Base-by-base conservation (phyloP, 1,140 invertebrate species). In the Drosophila miranda region DNA sequence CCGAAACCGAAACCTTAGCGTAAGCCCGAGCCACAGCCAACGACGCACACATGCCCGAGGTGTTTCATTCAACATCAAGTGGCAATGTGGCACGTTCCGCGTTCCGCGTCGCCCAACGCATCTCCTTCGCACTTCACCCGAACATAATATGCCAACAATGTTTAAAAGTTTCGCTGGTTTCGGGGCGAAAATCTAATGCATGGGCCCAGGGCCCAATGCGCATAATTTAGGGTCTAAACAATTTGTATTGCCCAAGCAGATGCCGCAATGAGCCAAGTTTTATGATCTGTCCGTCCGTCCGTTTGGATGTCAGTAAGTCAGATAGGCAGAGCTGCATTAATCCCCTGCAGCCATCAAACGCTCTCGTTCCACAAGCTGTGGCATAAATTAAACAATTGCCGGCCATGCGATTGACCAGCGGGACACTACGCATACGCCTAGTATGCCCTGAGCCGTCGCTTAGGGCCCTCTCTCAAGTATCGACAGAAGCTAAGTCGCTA, bases 1-100 rank as follows among this genome's bases (percentile, higher is more conserved):
- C 34, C 11, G 34, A 38, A 38, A 38, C 34, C 34, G 28, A 16
- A 41, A 46, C 43, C 38, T 45, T 53, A 55, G 60, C 60, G 34
- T 13, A 38, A 38, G 4, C 30, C 30, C 30, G 30, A 9, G 30
- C 50, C 50, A 61, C 28, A 54, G 44, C 19, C 23, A 46, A 50
- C 56, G 44, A 50, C 66, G 61, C 71, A 72, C 78, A 81, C 58
- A 77, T 50, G 58, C 64, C 61, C 64, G 56, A 79, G 67, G 76
- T 79, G 73, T 74, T 80, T 54, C 81, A 81, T 81, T 87, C 81
- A 86, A 87, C 81, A 86, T 81, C 81, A 87, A 77, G 73, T 87
- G 78, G 63, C 64, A 69, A 56, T 68, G 81, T 72, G 63, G 75
- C 59, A 79, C 71, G 82, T 84, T 73, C 46, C 68, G 58, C 57